Evolutionary conservation across 2,888 invertebrate genomes (phyloP), one percentile per base, ranked within the genome.

Genomic region (Slavum lentiscoides): DNA sequence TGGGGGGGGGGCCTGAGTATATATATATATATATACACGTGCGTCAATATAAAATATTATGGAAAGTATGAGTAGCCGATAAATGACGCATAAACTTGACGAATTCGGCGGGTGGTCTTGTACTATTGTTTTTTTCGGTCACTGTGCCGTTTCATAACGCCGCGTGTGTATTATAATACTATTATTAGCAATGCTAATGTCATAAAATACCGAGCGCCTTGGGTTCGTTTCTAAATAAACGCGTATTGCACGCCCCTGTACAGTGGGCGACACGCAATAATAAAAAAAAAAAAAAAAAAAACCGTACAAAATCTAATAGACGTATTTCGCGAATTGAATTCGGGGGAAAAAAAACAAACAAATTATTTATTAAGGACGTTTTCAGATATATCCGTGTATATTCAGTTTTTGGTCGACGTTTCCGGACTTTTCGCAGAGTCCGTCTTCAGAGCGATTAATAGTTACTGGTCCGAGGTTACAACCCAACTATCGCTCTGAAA

Each of bases 131-230:
- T 55, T 74, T 74, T 62, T 77, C 69, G 68, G 68, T 68, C 75
- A 68, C 68, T 49, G 59, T 76, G 59, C 49, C 49, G 62, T 62
- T 62, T 61, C 61, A 69, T 53, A 69, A 62, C 21, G 43, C 9
- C 7, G 3, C n/a, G 64, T 11, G n/a, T 61, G 64, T 15, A n/a
- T 30, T 17, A 69, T 64, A n/a, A 62, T 53, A 74, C 15, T 70
- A 70, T 37, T 64, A 80, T 80, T 80, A 80, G 70, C 77, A 80
- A 69, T 80, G 55, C 70, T 80, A 80, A 80, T 75, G 23, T 15
- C 49, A 43, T 61, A 61, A 8, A 53, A 66, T n/a, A n/a, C n/a
- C 30, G 37, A 70, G 64, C 43, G 64, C 64, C 70, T 23, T 7
- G 59, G 64, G 39, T 58, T 55, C 7, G 55, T 80, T 80, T 69